A percentile compares a stretch with the other conserved stretches of the same genome.
Conservation (phyloP, 2,797 vertebrate species). For the Lacerta bilineata region DNA sequence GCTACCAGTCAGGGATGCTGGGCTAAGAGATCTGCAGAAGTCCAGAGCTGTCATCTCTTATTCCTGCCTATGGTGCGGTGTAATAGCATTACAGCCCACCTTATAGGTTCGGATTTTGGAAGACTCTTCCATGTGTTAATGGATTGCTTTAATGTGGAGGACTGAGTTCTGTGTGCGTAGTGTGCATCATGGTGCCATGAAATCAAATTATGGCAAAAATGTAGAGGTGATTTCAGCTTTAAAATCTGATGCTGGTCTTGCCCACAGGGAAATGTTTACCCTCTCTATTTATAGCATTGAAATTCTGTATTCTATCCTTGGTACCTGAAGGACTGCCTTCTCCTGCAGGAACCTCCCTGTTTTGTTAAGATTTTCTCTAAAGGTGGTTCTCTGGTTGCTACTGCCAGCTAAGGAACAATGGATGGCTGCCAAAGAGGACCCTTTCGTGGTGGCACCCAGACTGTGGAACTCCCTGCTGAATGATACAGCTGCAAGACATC, state of each 20-base stretch:
- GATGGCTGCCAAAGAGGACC: neutral
- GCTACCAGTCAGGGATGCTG: neutral
- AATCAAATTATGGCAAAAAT: neutral
- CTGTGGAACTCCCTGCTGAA: neutral
- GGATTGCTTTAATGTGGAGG: neutral
- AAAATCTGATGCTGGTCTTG: neutral
- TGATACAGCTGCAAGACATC: neutral
- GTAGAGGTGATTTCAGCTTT: neutral
- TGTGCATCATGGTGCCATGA: neutral
- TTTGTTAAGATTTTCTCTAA: neutral
- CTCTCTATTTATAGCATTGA: neutral
- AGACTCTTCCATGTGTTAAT: neutral
- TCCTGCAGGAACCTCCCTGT: neutral
- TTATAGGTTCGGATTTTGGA: neutral
- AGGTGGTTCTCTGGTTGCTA: neutral
- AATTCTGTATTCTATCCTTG: too few species aligned
- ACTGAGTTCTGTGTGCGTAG: neutral
- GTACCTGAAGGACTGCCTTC: too few species aligned
- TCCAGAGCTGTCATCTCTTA: neutral
- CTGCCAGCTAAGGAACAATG: neutral
- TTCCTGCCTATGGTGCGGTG: neutral
- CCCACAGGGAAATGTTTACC: neutral
- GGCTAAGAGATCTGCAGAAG: neutral
- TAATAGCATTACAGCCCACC: neutral
- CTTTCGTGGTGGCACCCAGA: too few species aligned